These are phyloP conservation scores for Netelia fuscicornis DNA, from an alignment of 2,888 invertebrate genomes.

Conservation along the genomic window DNA sequence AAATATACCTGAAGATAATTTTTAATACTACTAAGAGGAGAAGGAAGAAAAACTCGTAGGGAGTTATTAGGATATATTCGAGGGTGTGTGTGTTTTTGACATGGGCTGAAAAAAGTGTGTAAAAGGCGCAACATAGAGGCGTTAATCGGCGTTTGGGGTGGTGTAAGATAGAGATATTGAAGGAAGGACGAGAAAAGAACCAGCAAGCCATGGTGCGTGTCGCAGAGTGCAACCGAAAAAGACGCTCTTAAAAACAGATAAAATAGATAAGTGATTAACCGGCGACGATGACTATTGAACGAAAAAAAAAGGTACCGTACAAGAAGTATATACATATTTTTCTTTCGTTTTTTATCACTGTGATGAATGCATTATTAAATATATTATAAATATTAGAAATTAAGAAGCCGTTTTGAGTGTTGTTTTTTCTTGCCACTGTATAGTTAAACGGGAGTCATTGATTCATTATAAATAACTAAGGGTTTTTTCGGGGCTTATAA, in stretches of 20 bases:
- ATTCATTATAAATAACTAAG: constrained; percentile 73
- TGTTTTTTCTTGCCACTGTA: constrained; percentile 81
- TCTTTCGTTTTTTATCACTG: constrained; percentile 82
- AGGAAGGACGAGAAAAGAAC: constrained; percentile 45
- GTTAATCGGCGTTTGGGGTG: constrained; percentile 5
- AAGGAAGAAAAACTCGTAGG: constrained; percentile 45
- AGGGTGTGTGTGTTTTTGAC: constrained; percentile 39
- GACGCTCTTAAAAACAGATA: constrained; percentile 28
- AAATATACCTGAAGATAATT: constrained; percentile 70
- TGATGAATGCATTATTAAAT: constrained; percentile 81
- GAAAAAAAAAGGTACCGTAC: constrained; percentile 76
- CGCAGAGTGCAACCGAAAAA: constrained; percentile 16
- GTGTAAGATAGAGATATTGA: constrained; percentile 43
- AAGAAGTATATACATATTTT: constrained; percentile 76
- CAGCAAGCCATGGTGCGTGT: neutral
- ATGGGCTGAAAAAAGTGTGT: constrained; percentile 46
- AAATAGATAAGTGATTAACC: constrained; percentile 70
- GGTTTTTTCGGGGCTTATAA: constrained; percentile 75
- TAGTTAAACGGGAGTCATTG: constrained; percentile 70
- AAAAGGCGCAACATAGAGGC: constrained; percentile 31
- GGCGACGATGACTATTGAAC: constrained; percentile 45
- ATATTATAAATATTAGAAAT: constrained; percentile 79
- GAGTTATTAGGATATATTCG: constrained; percentile 65
- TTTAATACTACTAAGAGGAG: constrained; percentile 64
- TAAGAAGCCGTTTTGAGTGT: constrained; percentile 81